Evolutionary conservation across 2,888 invertebrate genomes (phyloP).

Genomic region (Andrena marginata): DNA sequence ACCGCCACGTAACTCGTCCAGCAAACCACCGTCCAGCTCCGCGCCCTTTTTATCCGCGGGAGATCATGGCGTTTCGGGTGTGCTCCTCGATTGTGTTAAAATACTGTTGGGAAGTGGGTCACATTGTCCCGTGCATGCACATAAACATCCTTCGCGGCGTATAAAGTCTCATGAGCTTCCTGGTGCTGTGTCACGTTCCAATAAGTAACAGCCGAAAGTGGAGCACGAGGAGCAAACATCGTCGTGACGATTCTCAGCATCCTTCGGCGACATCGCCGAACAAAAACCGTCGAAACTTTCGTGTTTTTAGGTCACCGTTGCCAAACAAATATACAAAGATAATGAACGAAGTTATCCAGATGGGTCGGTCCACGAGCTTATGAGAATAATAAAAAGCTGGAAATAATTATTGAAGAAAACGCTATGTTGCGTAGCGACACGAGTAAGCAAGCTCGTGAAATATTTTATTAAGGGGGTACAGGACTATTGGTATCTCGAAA

Average conservation of each 20-base stretch:
- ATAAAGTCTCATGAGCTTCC: slow-evolving; percentile 51
- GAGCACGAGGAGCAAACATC: slow-evolving; percentile 36
- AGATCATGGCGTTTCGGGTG: slow-evolving; percentile 43
- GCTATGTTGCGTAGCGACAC: too few relatives aligned
- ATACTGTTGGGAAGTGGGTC: slow-evolving; percentile 50
- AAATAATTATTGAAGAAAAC: too few relatives aligned
- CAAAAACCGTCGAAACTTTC: neutral
- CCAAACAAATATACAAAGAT: neutral
- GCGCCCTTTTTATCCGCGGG: slow-evolving; percentile 41
- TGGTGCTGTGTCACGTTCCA: slow-evolving; percentile 45
- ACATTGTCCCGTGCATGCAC: slow-evolving; percentile 23
- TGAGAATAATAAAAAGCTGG: too few relatives aligned
- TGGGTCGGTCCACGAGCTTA: too few relatives aligned
- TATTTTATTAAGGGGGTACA: too few relatives aligned
- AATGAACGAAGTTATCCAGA: too few relatives aligned
- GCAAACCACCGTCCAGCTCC: slow-evolving; percentile 8
- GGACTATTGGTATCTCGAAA: too few relatives aligned
- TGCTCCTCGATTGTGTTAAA: slow-evolving; percentile 33
- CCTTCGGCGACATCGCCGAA: neutral
- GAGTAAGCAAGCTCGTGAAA: too few relatives aligned
- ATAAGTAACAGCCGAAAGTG: slow-evolving; percentile 43
- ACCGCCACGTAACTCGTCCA: neutral
- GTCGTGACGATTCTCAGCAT: slow-evolving; percentile 3
- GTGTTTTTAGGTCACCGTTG: neutral
- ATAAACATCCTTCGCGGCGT: slow-evolving; percentile 50